Conservation (phyloP, 2,113 vertebrate species). For the Ursus arctos region DNA sequence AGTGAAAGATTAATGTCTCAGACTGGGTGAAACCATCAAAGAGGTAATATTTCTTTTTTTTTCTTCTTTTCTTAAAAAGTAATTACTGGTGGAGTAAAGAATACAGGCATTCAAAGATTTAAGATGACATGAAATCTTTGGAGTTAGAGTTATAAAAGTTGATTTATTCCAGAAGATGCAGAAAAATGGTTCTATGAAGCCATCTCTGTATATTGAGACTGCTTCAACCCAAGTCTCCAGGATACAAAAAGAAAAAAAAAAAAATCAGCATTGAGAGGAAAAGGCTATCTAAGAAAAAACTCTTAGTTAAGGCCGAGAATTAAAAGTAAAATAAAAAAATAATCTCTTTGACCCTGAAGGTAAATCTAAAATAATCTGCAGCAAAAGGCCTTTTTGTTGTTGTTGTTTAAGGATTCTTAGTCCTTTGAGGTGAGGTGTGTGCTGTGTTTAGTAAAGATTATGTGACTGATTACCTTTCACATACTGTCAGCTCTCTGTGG, state of each 20-base stretch:
- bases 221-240: conserved; percentile 62
- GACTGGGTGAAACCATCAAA: conserved; percentile 75
- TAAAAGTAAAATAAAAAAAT: conserved; percentile 55
- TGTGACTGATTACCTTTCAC: conserved; percentile 79
- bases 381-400: not conserved
- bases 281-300: conserved; percentile 57
- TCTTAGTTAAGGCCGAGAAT: not conserved
- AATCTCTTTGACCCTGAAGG: conserved; percentile 46
- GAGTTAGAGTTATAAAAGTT: conserved; percentile 75
- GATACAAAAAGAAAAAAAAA: conserved; percentile 51
- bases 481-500: conserved; percentile 67
- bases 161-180: conserved; percentile 78
- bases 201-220: conserved; percentile 72
- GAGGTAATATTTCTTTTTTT: conserved; percentile 76
- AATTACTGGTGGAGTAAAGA: conserved; percentile 82
- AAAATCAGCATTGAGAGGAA: conserved; percentile 44
- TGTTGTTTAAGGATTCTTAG: conserved; percentile 2
- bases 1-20: conserved; percentile 80
- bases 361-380: conserved; percentile 63
- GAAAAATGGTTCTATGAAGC: conserved; percentile 67
- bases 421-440: conserved; percentile 55
- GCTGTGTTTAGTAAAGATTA: conserved; percentile 65
- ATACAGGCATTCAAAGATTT: conserved; percentile 80
- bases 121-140: conserved; percentile 84
- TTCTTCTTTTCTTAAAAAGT: conserved; percentile 67